Conservation (phyloP, 2,113 vertebrate species). For the Sinocyclocheilus anshuiensis region DNA sequence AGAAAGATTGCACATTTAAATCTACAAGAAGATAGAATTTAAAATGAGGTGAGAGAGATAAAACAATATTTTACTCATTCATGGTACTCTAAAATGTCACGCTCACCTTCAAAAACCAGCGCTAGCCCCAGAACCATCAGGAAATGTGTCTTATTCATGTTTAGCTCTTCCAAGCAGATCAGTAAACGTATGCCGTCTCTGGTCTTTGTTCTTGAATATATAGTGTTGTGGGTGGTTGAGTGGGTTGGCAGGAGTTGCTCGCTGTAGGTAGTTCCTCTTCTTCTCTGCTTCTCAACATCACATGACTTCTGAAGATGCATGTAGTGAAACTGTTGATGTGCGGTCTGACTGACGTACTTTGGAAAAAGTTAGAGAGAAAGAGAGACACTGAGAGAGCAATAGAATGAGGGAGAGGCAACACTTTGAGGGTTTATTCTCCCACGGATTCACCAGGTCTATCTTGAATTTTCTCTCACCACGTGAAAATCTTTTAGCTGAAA, state of each 20-base stretch:
- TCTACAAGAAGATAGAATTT: background rate
- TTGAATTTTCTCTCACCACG: slow-evolving; percentile 13
- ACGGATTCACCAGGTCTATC: slow-evolving; percentile 67
- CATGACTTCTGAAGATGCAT: slow-evolving; percentile 65
- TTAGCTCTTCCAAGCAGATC: background rate
- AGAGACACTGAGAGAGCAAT: slow-evolving; percentile 57
- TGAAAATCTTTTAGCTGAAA: slow-evolving; percentile 41
- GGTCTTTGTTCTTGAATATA: slow-evolving; percentile 55
- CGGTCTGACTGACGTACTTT: slow-evolving; percentile 61
- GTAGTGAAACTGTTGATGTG: slow-evolving; percentile 54
- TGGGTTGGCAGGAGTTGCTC: slow-evolving; percentile 12
- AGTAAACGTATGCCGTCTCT: slow-evolving; percentile 22
- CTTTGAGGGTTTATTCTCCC: slow-evolving; percentile 56
- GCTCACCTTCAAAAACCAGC: slow-evolving; percentile 19
- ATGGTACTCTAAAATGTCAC: background rate
- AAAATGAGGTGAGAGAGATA: background rate
- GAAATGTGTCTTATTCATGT: background rate
- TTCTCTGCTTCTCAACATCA: slow-evolving; percentile 49
- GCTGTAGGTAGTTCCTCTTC: slow-evolving; percentile 62
- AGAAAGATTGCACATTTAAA: background rate
- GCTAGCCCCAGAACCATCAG: background rate
- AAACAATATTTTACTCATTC: background rate
- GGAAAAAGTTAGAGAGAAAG: slow-evolving; percentile 70
- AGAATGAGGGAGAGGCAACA: slow-evolving; percentile 28
- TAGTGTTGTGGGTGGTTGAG: slow-evolving; percentile 56